Percentiles rank a stretch among this genome's conserved stretches.
Evolutionary conservation across 1,140 invertebrate species (phyloP).

Genomic region (Sitophilus oryzae): DNA sequence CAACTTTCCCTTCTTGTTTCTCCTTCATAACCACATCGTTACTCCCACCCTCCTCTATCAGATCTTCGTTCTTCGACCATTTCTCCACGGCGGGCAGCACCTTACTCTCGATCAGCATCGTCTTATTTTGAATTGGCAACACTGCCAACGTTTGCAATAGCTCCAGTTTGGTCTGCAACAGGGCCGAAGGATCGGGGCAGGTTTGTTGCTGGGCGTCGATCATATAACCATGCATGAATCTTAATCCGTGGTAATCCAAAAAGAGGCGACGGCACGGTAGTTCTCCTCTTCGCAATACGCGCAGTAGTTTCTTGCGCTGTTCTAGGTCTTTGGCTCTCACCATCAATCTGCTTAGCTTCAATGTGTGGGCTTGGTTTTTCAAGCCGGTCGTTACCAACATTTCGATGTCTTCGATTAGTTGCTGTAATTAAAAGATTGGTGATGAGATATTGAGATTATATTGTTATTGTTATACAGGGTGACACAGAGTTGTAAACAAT

Average conservation of each 20-base stretch:
- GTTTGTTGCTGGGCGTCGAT: constrained; percentile 44
- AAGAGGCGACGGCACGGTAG: constrained; percentile 80
- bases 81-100: constrained; percentile 76
- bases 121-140: constrained; percentile 89
- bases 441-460: no score
- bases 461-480: no score
- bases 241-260: constrained; percentile 89
- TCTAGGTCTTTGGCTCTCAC: constrained; percentile 78
- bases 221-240: constrained; percentile 89
- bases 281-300: constrained; percentile 66
- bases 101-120: constrained; percentile 86
- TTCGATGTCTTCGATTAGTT: constrained; percentile 75
- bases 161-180: constrained; percentile 69
- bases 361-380: constrained; percentile 81
- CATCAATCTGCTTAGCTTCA: constrained; percentile 84
- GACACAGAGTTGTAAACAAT: no score
- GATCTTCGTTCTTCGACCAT: constrained; percentile 56
- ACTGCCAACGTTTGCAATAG: constrained; percentile 74
- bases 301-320: constrained; percentile 64
- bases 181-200: constrained; percentile 52
- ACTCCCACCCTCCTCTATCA: constrained; percentile 15
- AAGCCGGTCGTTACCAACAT: constrained; percentile 66
- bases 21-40: constrained; percentile 14
- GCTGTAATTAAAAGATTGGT: constrained; percentile 38
- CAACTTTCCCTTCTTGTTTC: constrained; percentile 8